Evolutionary conservation across 2,113 vertebrate species (phyloP).

Genomic region (Pygoscelis antarcticus): DNA sequence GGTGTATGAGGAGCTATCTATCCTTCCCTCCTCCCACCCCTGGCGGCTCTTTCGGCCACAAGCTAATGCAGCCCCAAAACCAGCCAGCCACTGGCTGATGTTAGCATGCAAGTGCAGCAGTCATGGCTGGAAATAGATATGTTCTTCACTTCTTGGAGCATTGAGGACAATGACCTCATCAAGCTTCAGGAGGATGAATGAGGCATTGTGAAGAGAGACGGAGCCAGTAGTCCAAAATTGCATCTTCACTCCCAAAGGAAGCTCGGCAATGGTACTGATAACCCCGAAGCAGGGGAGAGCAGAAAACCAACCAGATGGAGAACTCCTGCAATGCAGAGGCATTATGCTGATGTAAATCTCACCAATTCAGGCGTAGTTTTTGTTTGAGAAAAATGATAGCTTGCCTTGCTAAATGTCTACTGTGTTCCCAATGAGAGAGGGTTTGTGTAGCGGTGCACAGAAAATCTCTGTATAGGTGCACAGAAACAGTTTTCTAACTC

Average conservation of each 20-base stretch:
- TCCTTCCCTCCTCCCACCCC: neutral
- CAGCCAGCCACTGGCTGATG: neutral
- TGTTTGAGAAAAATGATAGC: neutral
- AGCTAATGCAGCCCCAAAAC: too few species aligned
- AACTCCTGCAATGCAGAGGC: neutral
- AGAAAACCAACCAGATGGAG: neutral
- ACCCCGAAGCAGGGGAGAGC: neutral
- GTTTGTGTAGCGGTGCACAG: accelerated
- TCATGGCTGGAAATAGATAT: neutral
- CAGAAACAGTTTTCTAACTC: neutral
- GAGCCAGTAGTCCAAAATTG: neutral
- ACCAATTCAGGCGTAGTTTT: neutral
- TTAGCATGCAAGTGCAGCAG: neutral
- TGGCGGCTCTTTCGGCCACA: accelerated
- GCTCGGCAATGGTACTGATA: neutral
- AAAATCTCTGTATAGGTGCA: neutral
- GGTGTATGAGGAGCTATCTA: neutral
- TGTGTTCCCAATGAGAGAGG: neutral
- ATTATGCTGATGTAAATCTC: neutral
- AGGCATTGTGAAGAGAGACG: neutral
- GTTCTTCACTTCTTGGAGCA: neutral
- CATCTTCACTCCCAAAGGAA: neutral
- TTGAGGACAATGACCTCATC: slow-evolving; percentile 25
- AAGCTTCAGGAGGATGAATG: neutral
- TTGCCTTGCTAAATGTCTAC: neutral